Base-by-base conservation (phyloP, 1,140 invertebrate species). In the Calliphora vicina region DNA sequence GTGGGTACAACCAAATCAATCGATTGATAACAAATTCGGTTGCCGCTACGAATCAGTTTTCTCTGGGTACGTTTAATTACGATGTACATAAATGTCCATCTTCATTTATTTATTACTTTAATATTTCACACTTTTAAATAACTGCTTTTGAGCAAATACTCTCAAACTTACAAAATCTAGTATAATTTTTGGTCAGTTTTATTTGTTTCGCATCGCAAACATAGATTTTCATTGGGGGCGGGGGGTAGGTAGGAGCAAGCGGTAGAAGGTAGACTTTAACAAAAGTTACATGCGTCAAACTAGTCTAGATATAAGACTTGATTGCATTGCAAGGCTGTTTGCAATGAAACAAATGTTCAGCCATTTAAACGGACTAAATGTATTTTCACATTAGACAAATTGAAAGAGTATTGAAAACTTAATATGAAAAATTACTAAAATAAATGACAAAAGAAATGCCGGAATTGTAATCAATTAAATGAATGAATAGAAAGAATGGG, bases 381-480 rank as follows among this genome's bases (percentile, higher is more conserved):
- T 23, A 23, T 25, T 20, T 67, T 67, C 23, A 6, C 20, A 67
- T 67, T 57, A 25, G 61, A 67, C 61, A 67, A 67, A 67, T 67
- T 67, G 61, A 67, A 67, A 23, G 61, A 8, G n/a, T 20, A 25
- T 67, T 67, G 20, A 67, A 67, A 50, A 17, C 12, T 50, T 50
- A 50, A 67, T 67, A 67, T n/a, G 50, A 57, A 57, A 57, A 57
- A 57, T n/a, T 57, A 35, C 35, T 35, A 15, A 23, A 67, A 8
- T 9, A 67, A 67, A 57, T 57, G 50, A 57, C 50, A 67, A 67
- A 67, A 67, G 61, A 67, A 67, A 67, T 67, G 61, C n/a, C 61
- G 61, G 61, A 67, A 67, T 12, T 67, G 61, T 67, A 10, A 67
- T 67, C 17, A 67, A 67, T 67, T 25, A 67, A 23, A 67, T 10